Base-by-base conservation (phyloP, 2,888 invertebrate genomes). In the Lasioglossum villosulum region DNA sequence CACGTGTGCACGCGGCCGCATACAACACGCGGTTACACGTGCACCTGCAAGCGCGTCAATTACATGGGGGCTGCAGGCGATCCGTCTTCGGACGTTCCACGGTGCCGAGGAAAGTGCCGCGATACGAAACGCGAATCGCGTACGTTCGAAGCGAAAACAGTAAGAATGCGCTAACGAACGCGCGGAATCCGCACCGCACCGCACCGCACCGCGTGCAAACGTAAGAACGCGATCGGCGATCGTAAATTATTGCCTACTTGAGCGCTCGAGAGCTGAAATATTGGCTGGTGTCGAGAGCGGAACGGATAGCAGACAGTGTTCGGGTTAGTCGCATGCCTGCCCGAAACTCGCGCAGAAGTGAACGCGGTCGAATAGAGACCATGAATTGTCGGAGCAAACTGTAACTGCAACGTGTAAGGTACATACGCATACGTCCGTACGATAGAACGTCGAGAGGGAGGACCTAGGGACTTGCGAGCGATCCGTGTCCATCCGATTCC, bases 111-210 rank as follows among this genome's bases (percentile, higher is more conserved):
- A 70, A 52, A 63, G 52, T 66, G 66, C 37, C 59, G 16, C 78
- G 77, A 82, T 52, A 63, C 27, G 27, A 59, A 59, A 52, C 70
- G 52, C 68, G 59, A 78, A 81, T 78, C 78, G 34, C 37, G 37
- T 34, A 42, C 70, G 14, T 39, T 59, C 66, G 74, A 79, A 12
- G 30, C 73, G 75, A 52, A 87, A 85, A 78, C 39, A 76, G 56
- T 66, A 73, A 79, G 82, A 85, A 86, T 85, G 68, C 81, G 71
- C 78, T 87, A 87, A 87, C 73, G 73, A 87, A 85, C 72, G 48
- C 19, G 71, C 39, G 27, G 78, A 79, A 84, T 80, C 27, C 78
- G 59, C 63, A 10, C 8, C 52, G 52, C 6, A 2, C 48, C 48
- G 48, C 16, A 19, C 48, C 19, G 48, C 48, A 2, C 39, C 0